phyloP scores from a whole-genome alignment of 2,797 vertebrate species.

The Alcedo atthis region DNA sequence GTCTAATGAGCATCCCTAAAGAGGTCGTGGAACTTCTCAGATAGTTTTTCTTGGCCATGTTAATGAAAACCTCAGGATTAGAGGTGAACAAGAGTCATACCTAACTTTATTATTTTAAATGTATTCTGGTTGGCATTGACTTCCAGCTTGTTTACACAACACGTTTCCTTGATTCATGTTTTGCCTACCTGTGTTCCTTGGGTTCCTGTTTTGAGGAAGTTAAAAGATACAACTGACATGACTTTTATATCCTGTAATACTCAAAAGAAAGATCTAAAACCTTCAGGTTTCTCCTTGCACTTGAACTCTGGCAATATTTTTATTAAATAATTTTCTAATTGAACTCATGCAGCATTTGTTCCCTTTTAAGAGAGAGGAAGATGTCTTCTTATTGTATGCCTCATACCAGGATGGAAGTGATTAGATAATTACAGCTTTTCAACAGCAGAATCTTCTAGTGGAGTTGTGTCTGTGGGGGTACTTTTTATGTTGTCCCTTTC shows the following conservation, averaged over 20 bases:
- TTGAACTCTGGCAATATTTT: background rate
- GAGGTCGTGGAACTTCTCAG: background rate
- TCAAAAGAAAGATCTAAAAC: background rate
- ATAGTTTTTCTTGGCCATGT: background rate
- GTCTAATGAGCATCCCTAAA: background rate
- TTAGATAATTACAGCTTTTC: constrained; percentile 8
- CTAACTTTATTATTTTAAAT: background rate
- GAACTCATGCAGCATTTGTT: constrained; percentile 1
- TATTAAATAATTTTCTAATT: constrained; percentile 11
- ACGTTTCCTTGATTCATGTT: background rate
- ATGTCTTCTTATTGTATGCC: background rate
- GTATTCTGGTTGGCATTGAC: background rate
- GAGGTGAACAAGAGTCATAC: background rate
- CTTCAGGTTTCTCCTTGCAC: background rate
- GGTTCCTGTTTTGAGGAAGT: background rate
- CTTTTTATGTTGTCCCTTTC: background rate
- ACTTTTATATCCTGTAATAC: background rate
- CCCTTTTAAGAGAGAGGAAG: background rate
- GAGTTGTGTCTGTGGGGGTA: background rate
- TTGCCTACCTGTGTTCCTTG: background rate
- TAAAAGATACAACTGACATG: rapidly evolving
- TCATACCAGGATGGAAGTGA: background rate
- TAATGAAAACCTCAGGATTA: background rate
- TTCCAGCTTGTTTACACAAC: background rate
- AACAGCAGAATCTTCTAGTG: background rate